These are phyloP conservation scores for Argyrosomus japonicus DNA, from an alignment of 2,113 vertebrate genomes.

Conservation along the genomic window DNA sequence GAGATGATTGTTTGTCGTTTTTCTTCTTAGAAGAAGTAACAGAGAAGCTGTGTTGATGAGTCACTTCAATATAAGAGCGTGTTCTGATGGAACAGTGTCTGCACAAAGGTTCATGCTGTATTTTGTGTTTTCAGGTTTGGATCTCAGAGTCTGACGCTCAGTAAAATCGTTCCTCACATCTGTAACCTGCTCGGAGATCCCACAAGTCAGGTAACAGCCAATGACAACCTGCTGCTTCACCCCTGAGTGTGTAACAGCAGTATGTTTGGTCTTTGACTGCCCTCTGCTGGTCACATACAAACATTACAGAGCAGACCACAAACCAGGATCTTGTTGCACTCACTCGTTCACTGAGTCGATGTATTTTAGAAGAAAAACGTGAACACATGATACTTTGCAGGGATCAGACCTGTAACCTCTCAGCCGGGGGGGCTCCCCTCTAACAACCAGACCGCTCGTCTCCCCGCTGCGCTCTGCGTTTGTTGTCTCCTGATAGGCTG, in stretches of 20 bases:
- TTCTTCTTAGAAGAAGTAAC: no score
- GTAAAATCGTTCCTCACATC: constrained; percentile 98
- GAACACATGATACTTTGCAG: background rate
- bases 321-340: no score
- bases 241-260: background rate
- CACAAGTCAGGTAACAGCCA: constrained; percentile 89
- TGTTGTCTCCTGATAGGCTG: constrained; percentile 21
- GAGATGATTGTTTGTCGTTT: no score
- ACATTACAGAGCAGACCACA: constrained; percentile 10
- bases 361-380: background rate
- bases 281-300: constrained; percentile 29
- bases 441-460: no score
- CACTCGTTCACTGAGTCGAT: background rate
- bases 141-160: constrained; percentile 96
- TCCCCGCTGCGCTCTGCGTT: background rate
- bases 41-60: no score
- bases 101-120: background rate
- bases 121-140: constrained; percentile 88
- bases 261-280: background rate
- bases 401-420: background rate
- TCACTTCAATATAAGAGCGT: no score
- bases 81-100: background rate
- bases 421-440: background rate
- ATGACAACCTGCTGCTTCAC: background rate
- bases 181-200: constrained; percentile 97